A percentile compares a stretch with the other conserved stretches of the same genome.
Evolutionary conservation across 2,888 invertebrate species (phyloP).

Genomic region (Rhaphigaster nebulosa): DNA sequence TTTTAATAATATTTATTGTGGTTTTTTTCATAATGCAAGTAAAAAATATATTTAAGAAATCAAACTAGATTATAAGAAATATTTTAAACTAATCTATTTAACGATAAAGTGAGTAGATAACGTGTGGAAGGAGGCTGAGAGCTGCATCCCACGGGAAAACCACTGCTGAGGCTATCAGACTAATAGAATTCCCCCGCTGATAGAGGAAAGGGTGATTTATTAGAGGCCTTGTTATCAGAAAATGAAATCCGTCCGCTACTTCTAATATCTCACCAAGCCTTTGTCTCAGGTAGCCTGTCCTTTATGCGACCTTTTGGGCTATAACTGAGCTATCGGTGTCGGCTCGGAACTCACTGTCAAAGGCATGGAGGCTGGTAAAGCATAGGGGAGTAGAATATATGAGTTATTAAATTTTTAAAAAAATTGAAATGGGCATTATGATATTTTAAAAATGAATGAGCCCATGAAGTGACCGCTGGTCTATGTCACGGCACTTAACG

Average conservation of each 20-base stretch:
- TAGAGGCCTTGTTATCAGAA: conserved; percentile 40
- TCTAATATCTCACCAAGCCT: conserved; percentile 42
- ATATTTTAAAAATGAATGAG: background rate
- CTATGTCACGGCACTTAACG: no score
- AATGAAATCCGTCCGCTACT: conserved; percentile 42
- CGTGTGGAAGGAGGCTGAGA: background rate
- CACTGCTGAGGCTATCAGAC: background rate
- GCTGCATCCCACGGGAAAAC: background rate
- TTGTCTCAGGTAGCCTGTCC: background rate
- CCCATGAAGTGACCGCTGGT: no score
- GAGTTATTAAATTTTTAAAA: background rate
- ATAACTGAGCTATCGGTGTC: background rate
- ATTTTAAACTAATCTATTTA: background rate
- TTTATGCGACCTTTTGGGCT: background rate
- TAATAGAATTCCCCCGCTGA: conserved; percentile 45
- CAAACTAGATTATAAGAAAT: background rate
- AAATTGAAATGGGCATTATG: no score
- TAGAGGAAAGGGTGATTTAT: conserved; percentile 48
- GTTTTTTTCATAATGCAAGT: no score
- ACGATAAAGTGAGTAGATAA: background rate
- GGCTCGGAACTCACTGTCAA: background rate
- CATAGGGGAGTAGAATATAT: background rate
- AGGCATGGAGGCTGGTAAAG: background rate
- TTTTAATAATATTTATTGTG: no score
- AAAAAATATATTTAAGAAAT: no score